Base-by-base conservation (phyloP, 2,113 vertebrate genomes). In the Ellobius talpinus region DNA sequence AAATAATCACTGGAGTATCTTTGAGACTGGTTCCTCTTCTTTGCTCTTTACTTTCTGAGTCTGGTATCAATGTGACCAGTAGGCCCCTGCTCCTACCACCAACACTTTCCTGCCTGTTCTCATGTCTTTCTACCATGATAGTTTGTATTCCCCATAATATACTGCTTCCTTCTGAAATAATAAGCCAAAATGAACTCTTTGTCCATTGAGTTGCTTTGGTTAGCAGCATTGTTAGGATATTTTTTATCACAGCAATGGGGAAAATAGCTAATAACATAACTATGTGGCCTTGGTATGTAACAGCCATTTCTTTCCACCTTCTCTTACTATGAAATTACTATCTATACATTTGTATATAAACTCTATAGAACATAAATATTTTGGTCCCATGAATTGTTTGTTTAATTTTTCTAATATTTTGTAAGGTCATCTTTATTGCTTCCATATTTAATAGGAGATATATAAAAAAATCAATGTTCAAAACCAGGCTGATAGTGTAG, bases 361-460 rank as follows among this genome's bases (percentile, higher is more conserved):
- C 70, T 84, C 94, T 70, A 29, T 4, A 93, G 31, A 84, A 29
- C 58, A 85, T 45, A 85, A 94, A 47, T 65, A 55, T n/a, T 52
- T 73, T 45, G 12, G 84, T 82, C 6, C 14, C 50, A 94, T 47
- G 33, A n/a, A 68, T 73, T 77, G n/a, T 39, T 10, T 90, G 70
- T 70, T 88, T 73, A 92, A 92, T 77, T 19, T 68, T 91, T 42
- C 1, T 86, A 50, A 16, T 24, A 65, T 85, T 79, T 95, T 90
- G 4, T 24, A 90, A 86, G 16, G 23, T 47, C 42, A 50, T n/a
- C 58, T 36, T 66, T 77, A 78, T 17, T 47, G 5, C 39, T 81
- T 26, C 0, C 24, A 42, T 45, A 90, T 92, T 96, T 92, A 61
- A 84, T 74, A 90, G 23, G 12, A 26, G 8, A 68, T 47, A 68